Evolutionary conservation across 2,113 vertebrate genomes (phyloP), one percentile per base, ranked within the genome.

Genomic region (Dipodomys merriami): DNA sequence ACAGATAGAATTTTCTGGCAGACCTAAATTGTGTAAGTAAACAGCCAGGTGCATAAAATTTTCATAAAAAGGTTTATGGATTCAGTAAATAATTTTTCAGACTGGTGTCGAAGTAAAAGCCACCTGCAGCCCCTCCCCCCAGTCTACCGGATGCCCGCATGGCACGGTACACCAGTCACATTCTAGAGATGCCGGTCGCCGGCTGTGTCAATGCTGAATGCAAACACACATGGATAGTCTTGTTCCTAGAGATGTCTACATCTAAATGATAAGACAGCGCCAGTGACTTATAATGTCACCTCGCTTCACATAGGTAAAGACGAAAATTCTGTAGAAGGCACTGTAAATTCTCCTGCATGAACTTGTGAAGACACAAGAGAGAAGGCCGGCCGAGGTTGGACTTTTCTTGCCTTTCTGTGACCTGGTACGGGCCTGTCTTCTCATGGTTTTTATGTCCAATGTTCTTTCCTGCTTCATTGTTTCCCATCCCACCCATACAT

Each of bases 1-100:
- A 98, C 98, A 98, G 98, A 98, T 98, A 98, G 98, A 98, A 98
- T 97, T 98, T 90, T 97, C 98, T 97, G 97, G 98, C 97, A 97
- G 98, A 98, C 97, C 97, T 98, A 97, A 96, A 96, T 95, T 96
- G 97, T 97, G 0, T 97, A 97, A 97, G 97, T 98, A 98, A 98
- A 98, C 98, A 98, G 97, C 97, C 97, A 95, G 97, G 97, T 97
- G 98, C 98, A 98, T 97, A 97, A 97, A 96, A 98, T 97, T 97
- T 97, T 98, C 97, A 96, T 98, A 98, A 98, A 98, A 98, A 98
- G 97, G 77, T 97, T 95, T 96, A 97, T 95, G 97, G 97, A 95
- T 97, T 96, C 97, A 91, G 97, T 97, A 97, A 96, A 94, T 97
- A 96, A 95, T 96, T 83, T 97, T 97, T 96, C 94, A 71, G 96